These are phyloP conservation scores for Dissostichus mawsoni DNA, from an alignment of 2,113 vertebrate genomes.

Conservation along the genomic window DNA sequence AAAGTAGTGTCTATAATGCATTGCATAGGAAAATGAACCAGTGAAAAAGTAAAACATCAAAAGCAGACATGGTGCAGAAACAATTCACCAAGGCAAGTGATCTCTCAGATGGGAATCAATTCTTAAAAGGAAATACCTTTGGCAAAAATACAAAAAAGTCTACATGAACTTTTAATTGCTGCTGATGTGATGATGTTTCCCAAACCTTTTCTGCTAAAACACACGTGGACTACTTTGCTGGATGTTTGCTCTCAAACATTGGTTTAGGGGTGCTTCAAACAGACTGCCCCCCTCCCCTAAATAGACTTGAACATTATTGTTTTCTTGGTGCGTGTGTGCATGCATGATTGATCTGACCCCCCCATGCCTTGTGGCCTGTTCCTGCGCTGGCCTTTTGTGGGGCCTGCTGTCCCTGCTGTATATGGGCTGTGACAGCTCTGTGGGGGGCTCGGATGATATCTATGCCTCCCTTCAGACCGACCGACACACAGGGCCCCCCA, in stretches of 20 bases:
- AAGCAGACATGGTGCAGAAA: conserved; percentile 47
- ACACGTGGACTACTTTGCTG: neutral
- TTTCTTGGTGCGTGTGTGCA: neutral
- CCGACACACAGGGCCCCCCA: conserved; percentile 24
- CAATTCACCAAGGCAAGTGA: conserved; percentile 39
- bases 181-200: conserved; percentile 21
- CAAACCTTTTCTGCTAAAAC: conserved; percentile 36
- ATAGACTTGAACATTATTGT: neutral
- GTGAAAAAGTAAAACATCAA: conserved; percentile 59
- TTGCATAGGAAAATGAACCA: conserved; percentile 19
- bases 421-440: conserved; percentile 46
- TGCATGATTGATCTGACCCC: neutral
- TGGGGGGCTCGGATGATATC: conserved; percentile 22
- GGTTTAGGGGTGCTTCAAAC: neutral
- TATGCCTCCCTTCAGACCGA: conserved; percentile 27
- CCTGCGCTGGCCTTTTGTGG: conserved; percentile 11
- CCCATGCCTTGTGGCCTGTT: neutral
- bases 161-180: conserved; percentile 66
- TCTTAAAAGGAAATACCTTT: conserved; percentile 58
- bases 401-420: conserved; percentile 2
- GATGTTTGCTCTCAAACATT: neutral
- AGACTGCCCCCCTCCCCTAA: neutral
- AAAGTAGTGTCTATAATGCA: conserved; percentile 55
- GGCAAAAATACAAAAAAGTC: conserved; percentile 35
- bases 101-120: conserved; percentile 28